Percentiles rank a stretch among this genome's conserved stretches.
phyloP scores from a whole-genome alignment of 2,888 invertebrate species.

The Phania funesta region DNA sequence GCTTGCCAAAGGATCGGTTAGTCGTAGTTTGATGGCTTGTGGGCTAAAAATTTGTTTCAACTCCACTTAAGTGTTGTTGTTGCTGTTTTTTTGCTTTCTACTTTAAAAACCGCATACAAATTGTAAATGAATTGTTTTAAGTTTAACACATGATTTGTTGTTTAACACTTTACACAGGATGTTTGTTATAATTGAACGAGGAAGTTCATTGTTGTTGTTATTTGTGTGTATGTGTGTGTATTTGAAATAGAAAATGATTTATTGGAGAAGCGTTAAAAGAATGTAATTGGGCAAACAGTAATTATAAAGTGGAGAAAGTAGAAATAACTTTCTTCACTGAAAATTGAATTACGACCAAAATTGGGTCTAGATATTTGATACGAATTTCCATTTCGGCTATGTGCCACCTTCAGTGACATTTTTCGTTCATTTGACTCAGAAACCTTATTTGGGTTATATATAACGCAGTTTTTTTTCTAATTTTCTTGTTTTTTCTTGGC shows the following conservation, averaged over 20 bases:
- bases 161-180: slow-evolving; percentile 46
- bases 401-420: too few relatives aligned
- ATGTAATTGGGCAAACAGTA: too few relatives aligned
- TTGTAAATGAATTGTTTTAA: slow-evolving; percentile 67
- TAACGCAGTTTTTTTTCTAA: too few relatives aligned
- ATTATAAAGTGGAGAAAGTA: too few relatives aligned
- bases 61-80: not conserved
- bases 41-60: slow-evolving; percentile 2
- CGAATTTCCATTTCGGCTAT: too few relatives aligned
- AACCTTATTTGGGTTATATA: too few relatives aligned
- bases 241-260: not conserved
- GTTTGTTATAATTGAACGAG: slow-evolving; percentile 43
- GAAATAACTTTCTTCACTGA: too few relatives aligned
- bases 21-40: slow-evolving; percentile 46
- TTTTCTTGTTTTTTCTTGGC: too few relatives aligned
- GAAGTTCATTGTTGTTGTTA: not conserved
- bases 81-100: not conserved
- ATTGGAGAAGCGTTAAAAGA: too few relatives aligned
- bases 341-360: too few relatives aligned
- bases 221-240: not conserved
- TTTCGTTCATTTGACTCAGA: too few relatives aligned
- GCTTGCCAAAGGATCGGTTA: slow-evolving; percentile 63
- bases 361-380: too few relatives aligned
- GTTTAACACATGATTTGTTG: slow-evolving; percentile 66
- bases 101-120: slow-evolving; percentile 58